These are phyloP conservation scores for Rhea americana DNA, from an alignment of 2,113 vertebrate species.

Conservation along the genomic window DNA sequence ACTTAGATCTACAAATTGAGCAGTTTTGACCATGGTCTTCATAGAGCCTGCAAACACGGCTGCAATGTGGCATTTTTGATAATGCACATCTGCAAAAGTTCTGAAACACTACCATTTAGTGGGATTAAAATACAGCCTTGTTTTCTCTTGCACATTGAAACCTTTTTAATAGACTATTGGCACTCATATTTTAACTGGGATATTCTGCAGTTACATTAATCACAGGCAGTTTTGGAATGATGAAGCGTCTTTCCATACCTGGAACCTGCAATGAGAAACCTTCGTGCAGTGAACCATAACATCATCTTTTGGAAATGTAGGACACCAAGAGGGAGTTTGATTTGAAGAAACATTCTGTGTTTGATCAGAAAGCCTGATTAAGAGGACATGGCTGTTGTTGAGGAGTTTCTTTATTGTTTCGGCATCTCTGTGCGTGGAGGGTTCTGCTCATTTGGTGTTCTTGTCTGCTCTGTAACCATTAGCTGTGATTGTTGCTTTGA, in stretches of 20 bases:
- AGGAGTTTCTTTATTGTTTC: slow-evolving; percentile 47
- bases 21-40: background rate
- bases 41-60: background rate
- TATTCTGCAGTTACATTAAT: slow-evolving; percentile 31
- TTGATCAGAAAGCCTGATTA: slow-evolving; percentile 52
- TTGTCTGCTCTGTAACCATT: slow-evolving; percentile 67
- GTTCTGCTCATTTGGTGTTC: slow-evolving; percentile 63
- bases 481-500: slow-evolving; percentile 73
- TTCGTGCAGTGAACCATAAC: slow-evolving; percentile 22
- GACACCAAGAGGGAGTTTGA: slow-evolving; percentile 39
- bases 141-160: background rate
- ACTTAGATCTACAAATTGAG: background rate
- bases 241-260: background rate
- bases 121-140: background rate
- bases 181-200: slow-evolving; percentile 33
- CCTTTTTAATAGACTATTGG: background rate
- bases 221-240: background rate
- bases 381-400: slow-evolving; percentile 12
- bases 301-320: slow-evolving; percentile 38
- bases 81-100: background rate
- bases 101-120: background rate
- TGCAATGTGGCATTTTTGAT: background rate
- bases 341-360: slow-evolving; percentile 45
- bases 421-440: background rate
- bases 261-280: slow-evolving; percentile 17